Percentiles rank a stretch among this genome's conserved stretches.
Conservation (phyloP, 2,797 vertebrate genomes). For the Propithecus deckenii region DNA sequence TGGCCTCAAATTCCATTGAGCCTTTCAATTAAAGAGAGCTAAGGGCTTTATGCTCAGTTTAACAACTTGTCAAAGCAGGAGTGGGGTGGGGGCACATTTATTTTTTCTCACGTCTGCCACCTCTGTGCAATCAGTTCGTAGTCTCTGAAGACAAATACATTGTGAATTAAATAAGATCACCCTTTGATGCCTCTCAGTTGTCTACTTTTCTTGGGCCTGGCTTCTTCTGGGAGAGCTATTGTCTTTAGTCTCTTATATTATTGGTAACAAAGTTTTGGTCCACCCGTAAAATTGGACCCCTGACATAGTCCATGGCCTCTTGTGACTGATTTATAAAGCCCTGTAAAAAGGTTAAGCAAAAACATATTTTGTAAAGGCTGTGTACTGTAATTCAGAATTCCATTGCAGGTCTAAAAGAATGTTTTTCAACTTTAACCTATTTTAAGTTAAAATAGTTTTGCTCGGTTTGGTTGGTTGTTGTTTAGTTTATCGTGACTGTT, state of each 20-base stretch:
- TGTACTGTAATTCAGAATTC: background rate
- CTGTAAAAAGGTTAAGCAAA: background rate
- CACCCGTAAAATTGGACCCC: background rate
- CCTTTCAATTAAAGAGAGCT: background rate
- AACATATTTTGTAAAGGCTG: background rate
- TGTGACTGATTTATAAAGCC: background rate
- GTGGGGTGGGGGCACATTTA: background rate
- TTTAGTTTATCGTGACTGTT: background rate
- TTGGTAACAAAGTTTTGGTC: background rate
- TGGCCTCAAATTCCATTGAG: background rate
- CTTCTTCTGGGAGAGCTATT: background rate
- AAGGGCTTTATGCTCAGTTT: background rate
- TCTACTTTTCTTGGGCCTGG: background rate
- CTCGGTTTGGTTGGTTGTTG: background rate
- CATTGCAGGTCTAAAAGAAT: background rate
- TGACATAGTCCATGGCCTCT: background rate
- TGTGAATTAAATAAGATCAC: background rate
- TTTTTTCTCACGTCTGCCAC: background rate
- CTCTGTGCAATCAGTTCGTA: background rate
- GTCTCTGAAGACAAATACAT: background rate
- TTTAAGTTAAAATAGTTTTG: background rate
- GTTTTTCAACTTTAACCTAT: background rate
- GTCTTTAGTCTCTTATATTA: background rate
- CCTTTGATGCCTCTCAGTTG: background rate
- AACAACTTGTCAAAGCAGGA: background rate